Evolutionary conservation across 2,797 vertebrate genomes (phyloP).

Genomic region (Basileuterus tristriatus): DNA sequence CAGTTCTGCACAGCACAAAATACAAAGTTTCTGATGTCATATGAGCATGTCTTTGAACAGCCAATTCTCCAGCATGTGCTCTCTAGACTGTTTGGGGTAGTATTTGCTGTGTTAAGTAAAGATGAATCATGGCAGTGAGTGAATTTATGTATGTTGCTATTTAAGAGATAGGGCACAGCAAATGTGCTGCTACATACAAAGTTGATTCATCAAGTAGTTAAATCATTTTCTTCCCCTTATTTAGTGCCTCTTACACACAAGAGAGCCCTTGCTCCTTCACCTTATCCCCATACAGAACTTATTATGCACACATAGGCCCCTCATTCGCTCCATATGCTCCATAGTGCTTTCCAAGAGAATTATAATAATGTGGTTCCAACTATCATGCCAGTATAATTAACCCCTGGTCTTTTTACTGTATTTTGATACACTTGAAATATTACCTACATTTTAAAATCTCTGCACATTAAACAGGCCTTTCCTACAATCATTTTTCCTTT

Average conservation of each 20-base stretch:
- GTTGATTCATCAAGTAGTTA: conserved; percentile 55
- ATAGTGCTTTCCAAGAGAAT: conserved; percentile 52
- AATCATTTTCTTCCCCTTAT: conserved; percentile 54
- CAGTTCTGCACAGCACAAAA: not conserved
- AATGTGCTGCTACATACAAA: not conserved
- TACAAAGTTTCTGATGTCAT: not conserved
- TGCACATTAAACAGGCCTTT: not conserved
- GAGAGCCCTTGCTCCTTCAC: conserved; percentile 67
- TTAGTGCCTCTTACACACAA: conserved; percentile 58
- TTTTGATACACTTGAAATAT: conserved; percentile 60
- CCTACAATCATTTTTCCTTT: conserved; percentile 2
- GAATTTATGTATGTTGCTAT: not conserved
- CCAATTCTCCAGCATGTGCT: not conserved
- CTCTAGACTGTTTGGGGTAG: not conserved
- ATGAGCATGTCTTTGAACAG: not conserved
- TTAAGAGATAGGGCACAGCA: conserved; percentile 16
- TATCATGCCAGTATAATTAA: conserved; percentile 24
- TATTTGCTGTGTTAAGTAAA: conserved; percentile 4
- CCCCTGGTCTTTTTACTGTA: conserved; percentile 36
- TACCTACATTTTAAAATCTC: conserved; percentile 45
- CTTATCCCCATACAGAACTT: conserved; percentile 64
- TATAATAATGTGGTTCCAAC: conserved; percentile 24
- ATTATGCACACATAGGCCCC: conserved; percentile 52
- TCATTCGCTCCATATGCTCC: conserved; percentile 58
- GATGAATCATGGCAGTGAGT: not conserved